These are phyloP conservation scores for Acanthochromis polyacanthus DNA, from an alignment of 2,113 vertebrate species.

Conservation along the genomic window DNA sequence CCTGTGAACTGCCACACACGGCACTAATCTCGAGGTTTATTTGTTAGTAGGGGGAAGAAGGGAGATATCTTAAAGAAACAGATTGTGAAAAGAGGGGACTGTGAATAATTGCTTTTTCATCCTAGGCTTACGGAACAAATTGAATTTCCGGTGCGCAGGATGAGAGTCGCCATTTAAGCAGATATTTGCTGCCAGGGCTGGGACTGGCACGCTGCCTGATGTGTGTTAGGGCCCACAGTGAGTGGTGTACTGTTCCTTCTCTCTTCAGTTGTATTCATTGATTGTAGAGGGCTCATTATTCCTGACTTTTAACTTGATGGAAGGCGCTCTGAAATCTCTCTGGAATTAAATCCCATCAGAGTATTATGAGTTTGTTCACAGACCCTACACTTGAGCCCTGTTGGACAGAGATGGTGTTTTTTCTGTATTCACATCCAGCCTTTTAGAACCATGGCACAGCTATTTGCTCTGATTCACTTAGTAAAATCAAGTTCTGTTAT, in stretches of 20 bases:
- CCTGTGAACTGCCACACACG: constrained; percentile 58
- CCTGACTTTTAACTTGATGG: constrained; percentile 71
- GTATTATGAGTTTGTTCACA: constrained; percentile 59
- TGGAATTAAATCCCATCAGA: constrained; percentile 64
- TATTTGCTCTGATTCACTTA: constrained; percentile 63
- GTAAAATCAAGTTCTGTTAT: constrained; percentile 65
- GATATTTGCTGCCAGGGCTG: constrained; percentile 75
- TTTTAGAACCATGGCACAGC: constrained; percentile 43
- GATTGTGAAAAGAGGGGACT: constrained; percentile 81
- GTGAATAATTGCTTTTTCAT: constrained; percentile 87
- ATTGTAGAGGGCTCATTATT: constrained; percentile 76
- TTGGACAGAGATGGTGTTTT: constrained; percentile 49
- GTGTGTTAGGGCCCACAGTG: constrained; percentile 66
- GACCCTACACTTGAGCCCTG: constrained; percentile 29
- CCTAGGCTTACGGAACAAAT: constrained; percentile 84
- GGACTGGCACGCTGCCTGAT: constrained; percentile 73
- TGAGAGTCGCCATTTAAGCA: constrained; percentile 81
- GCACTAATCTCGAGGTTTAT: constrained; percentile 79
- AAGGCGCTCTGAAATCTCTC: constrained; percentile 60
- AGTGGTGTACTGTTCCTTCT: constrained; percentile 42
- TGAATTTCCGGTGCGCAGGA: constrained; percentile 81
- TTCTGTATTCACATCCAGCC: constrained; percentile 33
- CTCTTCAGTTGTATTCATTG: constrained; percentile 71
- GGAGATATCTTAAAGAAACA: constrained; percentile 85
- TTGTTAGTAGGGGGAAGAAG: constrained; percentile 63